phyloP scores from a whole-genome alignment of 2,797 vertebrate genomes.

The Anguilla megastoma region DNA sequence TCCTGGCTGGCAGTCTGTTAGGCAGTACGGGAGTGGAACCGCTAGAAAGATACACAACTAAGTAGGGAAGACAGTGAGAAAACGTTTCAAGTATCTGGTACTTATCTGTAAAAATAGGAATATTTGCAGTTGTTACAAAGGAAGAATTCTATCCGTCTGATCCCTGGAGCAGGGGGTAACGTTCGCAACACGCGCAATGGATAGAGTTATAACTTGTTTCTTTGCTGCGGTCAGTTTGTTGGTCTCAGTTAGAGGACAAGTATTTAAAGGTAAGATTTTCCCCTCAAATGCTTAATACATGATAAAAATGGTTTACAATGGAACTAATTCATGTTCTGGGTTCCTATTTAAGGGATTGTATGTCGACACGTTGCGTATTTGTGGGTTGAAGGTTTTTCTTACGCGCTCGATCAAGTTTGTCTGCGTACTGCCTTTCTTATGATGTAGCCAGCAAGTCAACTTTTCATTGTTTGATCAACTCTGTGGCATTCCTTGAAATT shows the following conservation, averaged over 20 bases:
- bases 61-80: conserved; percentile 38
- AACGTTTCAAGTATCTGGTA: conserved; percentile 27
- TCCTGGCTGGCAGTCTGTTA: conserved; percentile 49
- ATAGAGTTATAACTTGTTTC: conserved; percentile 58
- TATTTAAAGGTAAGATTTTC: conserved; percentile 56
- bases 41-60: conserved; percentile 43
- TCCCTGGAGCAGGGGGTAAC: conserved; percentile 50
- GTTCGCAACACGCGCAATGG: conserved; percentile 54
- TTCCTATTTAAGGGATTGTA: not conserved
- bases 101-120: conserved; percentile 38
- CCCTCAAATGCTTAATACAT: not conserved
- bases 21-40: conserved; percentile 46
- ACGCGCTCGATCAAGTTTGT: not conserved
- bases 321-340: not conserved
- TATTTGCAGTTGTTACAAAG: conserved; percentile 33
- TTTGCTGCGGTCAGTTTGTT: conserved; percentile 48
- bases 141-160: conserved; percentile 36
- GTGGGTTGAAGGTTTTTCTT: not conserved
- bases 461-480: conserved; percentile 25
- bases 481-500: not conserved
- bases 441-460: conserved; percentile 20
- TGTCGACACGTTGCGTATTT: not conserved
- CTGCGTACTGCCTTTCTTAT: not conserved
- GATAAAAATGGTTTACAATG: not conserved
- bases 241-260: conserved; percentile 52